Conservation (phyloP, 2,797 vertebrate genomes). For the Pristis pectinata region DNA sequence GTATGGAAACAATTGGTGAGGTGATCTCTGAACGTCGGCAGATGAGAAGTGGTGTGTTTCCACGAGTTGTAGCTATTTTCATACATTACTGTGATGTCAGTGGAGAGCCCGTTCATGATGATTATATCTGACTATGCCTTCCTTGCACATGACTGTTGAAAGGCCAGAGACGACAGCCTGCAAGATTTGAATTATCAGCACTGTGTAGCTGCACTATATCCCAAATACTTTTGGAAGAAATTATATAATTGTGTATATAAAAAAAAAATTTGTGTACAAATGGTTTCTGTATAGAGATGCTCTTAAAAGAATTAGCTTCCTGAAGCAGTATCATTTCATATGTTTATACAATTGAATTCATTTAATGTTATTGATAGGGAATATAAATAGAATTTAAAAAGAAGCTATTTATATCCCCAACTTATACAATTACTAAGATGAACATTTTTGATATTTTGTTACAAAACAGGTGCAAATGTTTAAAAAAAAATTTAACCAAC, state of each 20-base stretch:
- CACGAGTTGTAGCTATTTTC: constrained; percentile 88
- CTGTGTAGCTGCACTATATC: constrained; percentile 40
- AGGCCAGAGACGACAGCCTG: constrained; percentile 26
- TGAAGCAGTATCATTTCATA: constrained; percentile 61
- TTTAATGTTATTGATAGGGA: constrained; percentile 45
- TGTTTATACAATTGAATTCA: constrained; percentile 69
- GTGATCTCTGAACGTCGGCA: constrained; percentile 93
- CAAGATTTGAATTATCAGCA: constrained; percentile 37
- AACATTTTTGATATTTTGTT: constrained; percentile 38
- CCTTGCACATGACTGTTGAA: constrained; percentile 48
- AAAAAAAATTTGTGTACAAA: constrained; percentile 58
- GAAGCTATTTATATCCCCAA: constrained; percentile 31
- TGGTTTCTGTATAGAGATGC: constrained; percentile 56
- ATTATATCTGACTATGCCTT: constrained; percentile 74
- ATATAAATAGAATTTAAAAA: constrained; percentile 29
- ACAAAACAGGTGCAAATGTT: constrained; percentile 28
- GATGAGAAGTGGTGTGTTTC: constrained; percentile 81
- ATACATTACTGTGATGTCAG: constrained; percentile 96
- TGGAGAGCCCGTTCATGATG: constrained; percentile 89
- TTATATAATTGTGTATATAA: constrained; percentile 48
- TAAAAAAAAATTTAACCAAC: not conserved
- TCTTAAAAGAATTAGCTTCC: constrained; percentile 51
- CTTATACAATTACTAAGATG: constrained; percentile 26
- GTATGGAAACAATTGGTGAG: constrained; percentile 96
- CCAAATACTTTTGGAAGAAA: constrained; percentile 47